Base-by-base conservation (phyloP, 2,888 invertebrate species). In the Pteria penguin region DNA sequence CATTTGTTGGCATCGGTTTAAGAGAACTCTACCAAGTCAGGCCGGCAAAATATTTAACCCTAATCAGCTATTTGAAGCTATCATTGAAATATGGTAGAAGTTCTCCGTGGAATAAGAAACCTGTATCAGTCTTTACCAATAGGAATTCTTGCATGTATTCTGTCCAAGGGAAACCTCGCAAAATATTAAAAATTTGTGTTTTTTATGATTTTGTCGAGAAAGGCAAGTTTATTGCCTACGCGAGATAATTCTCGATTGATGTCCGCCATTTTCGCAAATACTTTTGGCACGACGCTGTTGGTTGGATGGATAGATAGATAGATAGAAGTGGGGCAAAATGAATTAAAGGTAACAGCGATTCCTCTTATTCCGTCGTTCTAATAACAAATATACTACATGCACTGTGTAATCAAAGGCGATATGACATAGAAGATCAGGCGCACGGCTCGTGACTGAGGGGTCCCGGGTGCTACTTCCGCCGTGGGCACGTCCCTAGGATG, bases 21-120 rank as follows among this genome's bases (percentile, higher is more conserved):
- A 70, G 61, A 70, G 70, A 70, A 70, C 45, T 70, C 31, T 70
- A 32, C 70, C 14, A 70, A 57, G 27, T 45, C 45, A 22, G 27
- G n/a, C 36, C 36, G 22, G 26, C n/a, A 24, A 70, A 1, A 70
- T 45, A 36, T 36, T 26, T 61, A 70, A 8, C 29, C 33, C 24
- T 26, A n/a, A 32, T 63, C 31, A 69, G 18, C 58, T 69, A 27
- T 69, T 58, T n/a, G 0, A 31, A n/a, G 69, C 69, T 22, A 60
- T 58, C 36, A 31, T 62, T 14, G 33, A 32, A 18, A 62, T 62
- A n/a, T 62, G 62, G 33, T 22, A 62, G 63, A 69, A 57, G 31
- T 57, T 70, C n/a, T 36, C 70, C 4, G 60, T 61, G 5, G 31
- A 70, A 29, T 61, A 61, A n/a, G 45, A 60, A 70, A 61, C 52